phyloP scores from a whole-genome alignment of 1,140 invertebrate species.

The Penaeus indicus region DNA sequence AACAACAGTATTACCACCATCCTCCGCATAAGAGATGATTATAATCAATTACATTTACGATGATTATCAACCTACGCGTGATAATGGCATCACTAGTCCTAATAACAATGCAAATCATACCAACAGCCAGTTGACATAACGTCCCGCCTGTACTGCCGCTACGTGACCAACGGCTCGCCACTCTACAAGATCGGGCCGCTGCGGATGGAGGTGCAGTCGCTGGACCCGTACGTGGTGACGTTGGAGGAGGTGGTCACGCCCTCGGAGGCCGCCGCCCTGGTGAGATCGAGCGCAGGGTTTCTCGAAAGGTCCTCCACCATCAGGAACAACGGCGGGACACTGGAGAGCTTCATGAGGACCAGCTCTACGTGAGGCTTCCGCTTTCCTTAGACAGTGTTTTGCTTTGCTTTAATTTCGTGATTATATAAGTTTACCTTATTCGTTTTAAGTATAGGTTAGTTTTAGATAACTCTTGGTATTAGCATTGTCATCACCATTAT shows the following conservation, averaged over 20 bases:
- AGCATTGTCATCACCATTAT: too few relatives aligned
- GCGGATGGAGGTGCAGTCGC: slow-evolving; percentile 21
- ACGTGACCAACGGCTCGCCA: slow-evolving; percentile 31
- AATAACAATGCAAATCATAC: background rate
- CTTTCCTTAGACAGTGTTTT: background rate
- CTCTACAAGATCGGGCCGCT: slow-evolving; percentile 27
- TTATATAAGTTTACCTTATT: too few relatives aligned
- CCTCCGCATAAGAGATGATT: too few relatives aligned
- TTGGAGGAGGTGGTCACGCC: slow-evolving; percentile 9
- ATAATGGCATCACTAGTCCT: too few relatives aligned
- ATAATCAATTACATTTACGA: too few relatives aligned
- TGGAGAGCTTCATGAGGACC: background rate
- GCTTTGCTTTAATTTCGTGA: too few relatives aligned
- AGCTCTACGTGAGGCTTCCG: slow-evolving; percentile 28
- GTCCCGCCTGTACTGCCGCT: slow-evolving; percentile 23
- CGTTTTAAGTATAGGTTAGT: too few relatives aligned
- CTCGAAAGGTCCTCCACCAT: background rate
- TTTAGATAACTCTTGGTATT: too few relatives aligned
- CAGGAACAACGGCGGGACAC: background rate
- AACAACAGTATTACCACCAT: too few relatives aligned
- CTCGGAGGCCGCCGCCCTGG: background rate
- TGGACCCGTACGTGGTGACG: slow-evolving; percentile 18
- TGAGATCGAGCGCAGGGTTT: background rate
- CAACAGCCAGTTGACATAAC: background rate
- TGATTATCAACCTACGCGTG: too few relatives aligned